Evolutionary conservation across 2,113 vertebrate species (phyloP).

Genomic region (Perccottus glenii): DNA sequence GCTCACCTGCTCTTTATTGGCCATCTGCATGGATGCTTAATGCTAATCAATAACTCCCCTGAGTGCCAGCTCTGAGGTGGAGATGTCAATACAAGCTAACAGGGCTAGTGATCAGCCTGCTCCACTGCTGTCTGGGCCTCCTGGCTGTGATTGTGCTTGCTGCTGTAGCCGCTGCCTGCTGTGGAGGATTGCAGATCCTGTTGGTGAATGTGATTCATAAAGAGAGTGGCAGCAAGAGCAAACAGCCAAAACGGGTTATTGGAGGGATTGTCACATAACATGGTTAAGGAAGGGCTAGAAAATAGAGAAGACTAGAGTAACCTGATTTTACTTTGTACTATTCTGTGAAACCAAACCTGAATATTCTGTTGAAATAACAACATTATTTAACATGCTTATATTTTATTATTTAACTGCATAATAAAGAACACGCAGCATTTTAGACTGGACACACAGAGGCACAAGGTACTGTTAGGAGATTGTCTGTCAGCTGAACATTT

Average conservation of each 20-base stretch:
- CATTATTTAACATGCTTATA: too few relatives aligned
- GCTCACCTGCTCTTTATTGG: constrained; percentile 70
- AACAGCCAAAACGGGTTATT: constrained; percentile 62
- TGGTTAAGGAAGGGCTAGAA: constrained; percentile 28
- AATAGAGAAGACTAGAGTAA: constrained; percentile 28
- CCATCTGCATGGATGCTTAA: constrained; percentile 76
- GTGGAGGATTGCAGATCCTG: constrained; percentile 62
- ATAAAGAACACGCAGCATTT: too few relatives aligned
- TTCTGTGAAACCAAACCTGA: constrained; percentile 26
- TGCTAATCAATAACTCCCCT: constrained; percentile 75
- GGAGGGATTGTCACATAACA: constrained; percentile 58
- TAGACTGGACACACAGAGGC: too few relatives aligned
- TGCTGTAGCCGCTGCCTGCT: constrained; percentile 48
- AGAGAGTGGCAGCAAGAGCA: constrained; percentile 57
- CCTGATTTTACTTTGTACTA: constrained; percentile 37
- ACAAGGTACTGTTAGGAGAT: too few relatives aligned
- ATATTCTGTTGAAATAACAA: constrained; percentile 1
- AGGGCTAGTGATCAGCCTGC: constrained; percentile 68
- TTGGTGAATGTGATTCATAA: constrained; percentile 59
- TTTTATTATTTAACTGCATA: too few relatives aligned
- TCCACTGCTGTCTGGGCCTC: constrained; percentile 50
- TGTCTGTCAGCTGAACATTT: too few relatives aligned
- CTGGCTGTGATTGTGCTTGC: constrained; percentile 65
- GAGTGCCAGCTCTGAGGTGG: constrained; percentile 69
- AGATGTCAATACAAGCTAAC: constrained; percentile 71